These are phyloP conservation scores for Onychostoma macrolepis DNA, from an alignment of 2,113 vertebrate genomes.

Conservation along the genomic window DNA sequence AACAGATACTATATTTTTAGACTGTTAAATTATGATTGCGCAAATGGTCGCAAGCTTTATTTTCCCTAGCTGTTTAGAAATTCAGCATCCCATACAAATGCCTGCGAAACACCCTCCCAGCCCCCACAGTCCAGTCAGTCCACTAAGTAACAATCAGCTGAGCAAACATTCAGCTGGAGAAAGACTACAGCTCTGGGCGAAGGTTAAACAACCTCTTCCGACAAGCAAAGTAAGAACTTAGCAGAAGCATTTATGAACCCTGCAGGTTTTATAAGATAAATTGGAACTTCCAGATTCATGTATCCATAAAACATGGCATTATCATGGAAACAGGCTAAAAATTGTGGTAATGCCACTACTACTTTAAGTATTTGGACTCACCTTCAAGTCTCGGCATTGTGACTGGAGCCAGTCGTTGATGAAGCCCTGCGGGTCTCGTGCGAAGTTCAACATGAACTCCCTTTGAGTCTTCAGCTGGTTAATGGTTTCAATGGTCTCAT, in stretches of 20 bases:
- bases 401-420: slow-evolving; percentile 99
- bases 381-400: slow-evolving; percentile 98
- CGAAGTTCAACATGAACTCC: slow-evolving; percentile 99
- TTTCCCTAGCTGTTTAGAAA: neutral
- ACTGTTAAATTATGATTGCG: neutral
- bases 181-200: neutral
- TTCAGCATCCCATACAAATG: neutral
- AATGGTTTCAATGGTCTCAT: slow-evolving; percentile 99
- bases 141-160: slow-evolving; percentile 40
- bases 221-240: neutral
- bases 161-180: slow-evolving; percentile 55
- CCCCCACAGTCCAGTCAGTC: slow-evolving; percentile 46
- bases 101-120: neutral
- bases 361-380: slow-evolving; percentile 58
- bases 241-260: neutral
- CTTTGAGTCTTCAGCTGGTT: slow-evolving; percentile 99
- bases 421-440: slow-evolving; percentile 98
- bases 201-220: neutral
- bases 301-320: neutral
- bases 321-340: neutral
- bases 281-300: neutral
- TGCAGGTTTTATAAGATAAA: neutral
- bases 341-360: neutral
- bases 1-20: neutral
- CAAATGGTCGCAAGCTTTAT: neutral